A percentile compares a stretch with the other conserved stretches of the same genome.
phyloP scores from a whole-genome alignment of 2,888 invertebrate species.

The Therioaphis trifolii region DNA sequence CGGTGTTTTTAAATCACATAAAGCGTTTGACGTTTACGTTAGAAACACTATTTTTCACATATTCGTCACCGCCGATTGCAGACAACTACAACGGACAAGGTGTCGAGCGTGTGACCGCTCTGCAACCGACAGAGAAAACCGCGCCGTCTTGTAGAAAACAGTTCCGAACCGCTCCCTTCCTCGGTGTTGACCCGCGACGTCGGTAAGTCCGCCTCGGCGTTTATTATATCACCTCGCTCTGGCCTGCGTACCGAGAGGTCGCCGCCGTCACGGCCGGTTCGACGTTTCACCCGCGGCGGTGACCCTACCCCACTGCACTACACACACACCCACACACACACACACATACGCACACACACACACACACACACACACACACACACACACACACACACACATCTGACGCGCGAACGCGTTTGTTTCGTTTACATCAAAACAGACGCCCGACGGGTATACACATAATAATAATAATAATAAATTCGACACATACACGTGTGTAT shows the following conservation, averaged over 20 bases:
- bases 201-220: no score
- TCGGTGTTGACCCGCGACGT: no score
- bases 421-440: neutral
- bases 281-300: neutral
- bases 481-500: neutral
- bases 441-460: neutral
- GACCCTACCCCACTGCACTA: neutral
- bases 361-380: neutral
- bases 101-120: no score
- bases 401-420: neutral
- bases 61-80: no score
- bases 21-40: no score
- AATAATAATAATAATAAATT: no score
- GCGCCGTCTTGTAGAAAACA: no score
- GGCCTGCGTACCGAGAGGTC: neutral
- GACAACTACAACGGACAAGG: no score
- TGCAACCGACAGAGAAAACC: no score
- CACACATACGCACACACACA: neutral
- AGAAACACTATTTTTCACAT: no score
- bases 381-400: neutral
- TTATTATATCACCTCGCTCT: neutral
- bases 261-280: neutral
- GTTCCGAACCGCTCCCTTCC: no score
- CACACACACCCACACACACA: neutral
- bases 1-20: no score